Conservation (phyloP, 2,113 vertebrate genomes). For the Progne subis region DNA sequence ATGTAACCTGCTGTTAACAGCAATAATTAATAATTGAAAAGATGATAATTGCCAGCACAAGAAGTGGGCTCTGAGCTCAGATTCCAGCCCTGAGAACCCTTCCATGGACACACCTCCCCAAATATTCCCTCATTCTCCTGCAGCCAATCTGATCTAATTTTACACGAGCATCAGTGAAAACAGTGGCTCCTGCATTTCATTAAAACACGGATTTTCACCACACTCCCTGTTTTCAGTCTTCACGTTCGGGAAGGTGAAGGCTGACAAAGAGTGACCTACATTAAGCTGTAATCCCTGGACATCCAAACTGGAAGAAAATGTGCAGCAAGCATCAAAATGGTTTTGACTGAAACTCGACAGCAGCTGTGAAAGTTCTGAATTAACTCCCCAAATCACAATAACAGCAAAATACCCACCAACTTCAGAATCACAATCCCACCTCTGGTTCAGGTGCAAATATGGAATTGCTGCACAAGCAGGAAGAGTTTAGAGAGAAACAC, state of each 20-base stretch:
- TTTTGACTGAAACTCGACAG: neutral
- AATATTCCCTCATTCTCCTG: neutral
- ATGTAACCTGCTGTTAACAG: neutral
- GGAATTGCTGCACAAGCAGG: neutral
- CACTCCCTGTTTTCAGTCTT: neutral
- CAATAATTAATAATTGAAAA: neutral
- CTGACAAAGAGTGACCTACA: neutral
- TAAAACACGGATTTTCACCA: neutral
- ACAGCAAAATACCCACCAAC: neutral
- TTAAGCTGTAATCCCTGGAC: neutral
- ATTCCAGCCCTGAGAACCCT: neutral
- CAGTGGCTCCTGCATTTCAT: neutral
- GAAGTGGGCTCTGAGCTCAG: neutral
- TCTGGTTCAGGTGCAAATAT: neutral
- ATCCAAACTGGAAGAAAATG: neutral
- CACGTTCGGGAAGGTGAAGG: neutral
- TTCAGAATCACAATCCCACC: neutral
- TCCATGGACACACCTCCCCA: neutral
- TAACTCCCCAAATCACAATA: neutral
- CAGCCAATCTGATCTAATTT: conserved; percentile 19
- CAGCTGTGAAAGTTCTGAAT: neutral
- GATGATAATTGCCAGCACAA: conserved; percentile 20
- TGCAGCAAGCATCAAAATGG: neutral
- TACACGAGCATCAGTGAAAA: neutral
- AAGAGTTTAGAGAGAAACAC: neutral